Evolutionary conservation across 2,888 invertebrate genomes (phyloP).

Genomic region (Apotomis turbidana): DNA sequence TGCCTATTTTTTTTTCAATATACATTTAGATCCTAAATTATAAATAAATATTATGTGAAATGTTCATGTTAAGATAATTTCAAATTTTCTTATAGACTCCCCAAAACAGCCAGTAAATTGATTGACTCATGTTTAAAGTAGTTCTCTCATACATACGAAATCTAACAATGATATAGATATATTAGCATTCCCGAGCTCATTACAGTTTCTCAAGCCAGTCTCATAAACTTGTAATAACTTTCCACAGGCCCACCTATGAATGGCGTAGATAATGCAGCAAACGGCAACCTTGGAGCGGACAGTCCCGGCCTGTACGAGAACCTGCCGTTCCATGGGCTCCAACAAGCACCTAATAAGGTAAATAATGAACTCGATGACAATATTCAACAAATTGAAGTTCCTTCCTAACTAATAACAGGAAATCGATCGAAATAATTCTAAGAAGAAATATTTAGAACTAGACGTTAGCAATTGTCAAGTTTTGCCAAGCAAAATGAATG

Average conservation of each 20-base stretch:
- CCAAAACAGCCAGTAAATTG: too few relatives aligned
- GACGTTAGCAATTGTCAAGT: constrained; percentile 28
- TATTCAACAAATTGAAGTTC: neutral
- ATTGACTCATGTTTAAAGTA: too few relatives aligned
- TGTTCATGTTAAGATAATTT: too few relatives aligned
- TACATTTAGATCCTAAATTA: too few relatives aligned
- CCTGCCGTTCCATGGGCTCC: constrained; percentile 96
- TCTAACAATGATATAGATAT: too few relatives aligned
- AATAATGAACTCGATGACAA: constrained; percentile 39
- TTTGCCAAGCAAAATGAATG: too few relatives aligned
- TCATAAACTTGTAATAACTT: neutral
- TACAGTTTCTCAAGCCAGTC: too few relatives aligned
- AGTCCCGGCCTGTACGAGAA: constrained; percentile 96
- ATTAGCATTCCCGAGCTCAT: too few relatives aligned
- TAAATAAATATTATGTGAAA: too few relatives aligned
- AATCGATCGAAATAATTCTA: constrained; percentile 5
- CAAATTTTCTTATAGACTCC: too few relatives aligned
- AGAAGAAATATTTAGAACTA: constrained; percentile 7
- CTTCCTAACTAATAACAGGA: constrained; percentile 5
- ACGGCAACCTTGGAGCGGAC: constrained; percentile 88
- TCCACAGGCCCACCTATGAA: constrained; percentile 79
- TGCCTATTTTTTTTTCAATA: too few relatives aligned
- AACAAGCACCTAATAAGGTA: constrained; percentile 97
- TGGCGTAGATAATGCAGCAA: constrained; percentile 82
- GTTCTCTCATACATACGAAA: too few relatives aligned